These are phyloP conservation scores for Hemaris fuciformis DNA, from an alignment of 2,888 invertebrate species.

Conservation along the genomic window DNA sequence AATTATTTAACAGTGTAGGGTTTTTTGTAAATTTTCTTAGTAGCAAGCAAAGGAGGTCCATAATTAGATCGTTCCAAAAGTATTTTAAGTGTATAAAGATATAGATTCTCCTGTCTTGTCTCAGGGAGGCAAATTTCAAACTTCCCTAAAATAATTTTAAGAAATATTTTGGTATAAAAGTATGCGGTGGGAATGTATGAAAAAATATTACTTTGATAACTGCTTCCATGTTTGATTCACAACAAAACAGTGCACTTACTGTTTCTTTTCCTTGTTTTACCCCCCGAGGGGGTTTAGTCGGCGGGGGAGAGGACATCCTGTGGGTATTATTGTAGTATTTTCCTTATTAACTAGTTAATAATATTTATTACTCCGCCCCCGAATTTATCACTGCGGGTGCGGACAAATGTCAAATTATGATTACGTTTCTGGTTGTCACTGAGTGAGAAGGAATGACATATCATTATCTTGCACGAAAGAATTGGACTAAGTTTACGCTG, in stretches of 20 bases:
- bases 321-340: conserved; percentile 11
- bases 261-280: conserved; percentile 93
- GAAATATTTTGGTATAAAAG: background rate
- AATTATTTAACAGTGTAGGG: no score
- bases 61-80: no score
- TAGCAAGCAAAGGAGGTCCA: no score
- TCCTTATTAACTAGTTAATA: conserved; percentile 7
- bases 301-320: conserved; percentile 85
- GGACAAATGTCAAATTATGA: background rate
- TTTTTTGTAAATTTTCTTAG: no score
- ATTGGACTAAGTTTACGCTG: background rate
- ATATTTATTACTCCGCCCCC: conserved; percentile 25
- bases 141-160: background rate
- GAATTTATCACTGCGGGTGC: background rate
- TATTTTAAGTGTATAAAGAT: no score
- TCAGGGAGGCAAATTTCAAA: no score
- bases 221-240: conserved; percentile 8
- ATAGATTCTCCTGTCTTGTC: no score
- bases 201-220: background rate
- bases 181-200: background rate
- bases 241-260: conserved; percentile 69
- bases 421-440: background rate
- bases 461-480: no score
- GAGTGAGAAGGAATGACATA: no score
- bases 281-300: conserved; percentile 92